Evolutionary conservation across 2,888 invertebrate genomes (phyloP), one percentile per base, ranked within the genome.

Genomic region (Tenthredo distinguenda): DNA sequence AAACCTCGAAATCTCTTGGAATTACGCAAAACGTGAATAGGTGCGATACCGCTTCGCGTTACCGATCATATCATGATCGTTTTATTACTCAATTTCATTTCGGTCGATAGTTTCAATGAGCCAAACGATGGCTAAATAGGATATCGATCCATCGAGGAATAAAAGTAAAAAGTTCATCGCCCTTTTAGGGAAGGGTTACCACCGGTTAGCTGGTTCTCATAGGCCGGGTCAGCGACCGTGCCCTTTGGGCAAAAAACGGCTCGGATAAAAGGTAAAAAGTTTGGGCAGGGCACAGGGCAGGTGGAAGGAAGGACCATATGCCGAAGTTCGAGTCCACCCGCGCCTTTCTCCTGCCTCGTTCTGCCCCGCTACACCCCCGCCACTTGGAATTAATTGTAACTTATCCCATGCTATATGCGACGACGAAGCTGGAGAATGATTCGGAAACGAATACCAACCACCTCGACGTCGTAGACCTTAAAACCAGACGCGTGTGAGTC

Each of bases 321-420:
- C 90, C 90, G 88, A 90, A 91, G 90, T 91, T 90, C 90, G 90
- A 89, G 90, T 91, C 90, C 91, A 91, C 91, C 92, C 91, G 90
- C 92, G 90, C 83, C 83, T 83, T 91, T 90, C 91, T 91, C 91
- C 91, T 90, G 90, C 91, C 71, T 71, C 71, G 83, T 68, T 68
- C 47, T 47, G 65, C 34, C 83, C 83, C 47, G 71, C 47, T 68
- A 71, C 82, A 15, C n/a, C 81, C 62, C 58, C 50, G 34, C 47
- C 68, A 71, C 71, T 83, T 68, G 15, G 71, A 83, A 83, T 83
- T 83, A 83, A 83, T 68, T 83, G 83, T 83, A 83, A 83, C 83
- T 71, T 68, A 83, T 83, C 83, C 83, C 83, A 40, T 83, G 47
- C 47, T 65, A 26, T 26, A 43, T 26, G 31, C 26, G 26, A 81